Percentiles rank a stretch among this genome's conserved stretches.
These are phyloP conservation scores for Trigoniulus corallinus DNA, from an alignment of 1,140 invertebrate genomes.

Conservation along the genomic window DNA sequence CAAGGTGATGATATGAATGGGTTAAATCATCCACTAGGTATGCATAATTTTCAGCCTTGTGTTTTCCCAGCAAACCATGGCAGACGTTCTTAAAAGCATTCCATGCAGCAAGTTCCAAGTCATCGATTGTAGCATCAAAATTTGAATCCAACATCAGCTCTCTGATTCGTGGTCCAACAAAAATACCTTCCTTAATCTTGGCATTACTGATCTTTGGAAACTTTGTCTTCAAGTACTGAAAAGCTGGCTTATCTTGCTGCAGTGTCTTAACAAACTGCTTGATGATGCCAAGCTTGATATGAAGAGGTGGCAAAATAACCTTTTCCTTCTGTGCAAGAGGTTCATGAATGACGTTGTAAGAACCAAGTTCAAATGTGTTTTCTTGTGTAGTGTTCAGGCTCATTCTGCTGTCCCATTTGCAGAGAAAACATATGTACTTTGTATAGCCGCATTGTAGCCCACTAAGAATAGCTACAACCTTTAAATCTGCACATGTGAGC, in stretches of 20 bases:
- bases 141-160: slow-evolving; percentile 3
- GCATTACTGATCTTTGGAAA: too few relatives aligned
- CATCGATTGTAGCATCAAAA: background rate
- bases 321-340: too few relatives aligned
- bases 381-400: slow-evolving; percentile 5
- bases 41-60: background rate
- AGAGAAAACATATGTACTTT: slow-evolving; percentile 16
- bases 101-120: background rate
- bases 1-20: background rate
- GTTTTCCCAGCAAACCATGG: background rate
- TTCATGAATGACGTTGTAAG: slow-evolving; percentile 2
- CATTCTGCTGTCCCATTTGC: slow-evolving; percentile 14
- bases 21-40: background rate
- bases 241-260: too few relatives aligned
- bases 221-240: too few relatives aligned
- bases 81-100: background rate
- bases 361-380: slow-evolving; percentile 4
- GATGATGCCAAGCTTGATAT: slow-evolving; percentile 13
- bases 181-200: slow-evolving; percentile 13
- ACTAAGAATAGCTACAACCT: slow-evolving; percentile 8
- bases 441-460: slow-evolving; percentile 13
- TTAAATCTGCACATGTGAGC: slow-evolving; percentile 17
- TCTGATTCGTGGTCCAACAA: slow-evolving; percentile 15
- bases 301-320: slow-evolving; percentile 10
- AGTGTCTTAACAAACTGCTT: too few relatives aligned